These are phyloP conservation scores for Drosophila arawakana DNA, from an alignment of 1,140 invertebrate genomes.

Conservation along the genomic window DNA sequence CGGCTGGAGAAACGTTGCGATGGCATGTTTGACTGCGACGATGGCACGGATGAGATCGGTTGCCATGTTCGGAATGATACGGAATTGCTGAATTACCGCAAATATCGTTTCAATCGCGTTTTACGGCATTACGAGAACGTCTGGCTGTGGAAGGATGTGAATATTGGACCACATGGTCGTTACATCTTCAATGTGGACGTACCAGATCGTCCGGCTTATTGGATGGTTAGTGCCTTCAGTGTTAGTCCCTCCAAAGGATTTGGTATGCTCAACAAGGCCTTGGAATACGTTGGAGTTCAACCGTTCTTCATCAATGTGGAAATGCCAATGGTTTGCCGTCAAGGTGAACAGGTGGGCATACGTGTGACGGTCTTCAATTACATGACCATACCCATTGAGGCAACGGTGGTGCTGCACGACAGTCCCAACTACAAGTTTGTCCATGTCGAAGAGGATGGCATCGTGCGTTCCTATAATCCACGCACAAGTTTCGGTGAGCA, in stretches of 20 bases:
- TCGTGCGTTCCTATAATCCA: slow-evolving; percentile 93
- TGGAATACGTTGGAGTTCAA: slow-evolving; percentile 93
- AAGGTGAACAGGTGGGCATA: slow-evolving; percentile 97
- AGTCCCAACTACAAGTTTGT: slow-evolving; percentile 97
- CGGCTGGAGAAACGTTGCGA: slow-evolving; percentile 91
- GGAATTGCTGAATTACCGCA: slow-evolving; percentile 90
- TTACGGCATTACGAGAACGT: slow-evolving; percentile 96
- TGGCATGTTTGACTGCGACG: slow-evolving; percentile 90
- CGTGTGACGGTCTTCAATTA: slow-evolving; percentile 98
- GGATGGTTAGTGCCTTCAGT: slow-evolving; percentile 96
- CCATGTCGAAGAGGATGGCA: slow-evolving; percentile 95
- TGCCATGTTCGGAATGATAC: slow-evolving; percentile 88
- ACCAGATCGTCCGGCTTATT: slow-evolving; percentile 93
- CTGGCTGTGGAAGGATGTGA: slow-evolving; percentile 97
- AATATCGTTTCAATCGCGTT: slow-evolving; percentile 93
- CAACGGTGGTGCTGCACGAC: slow-evolving; percentile 93
- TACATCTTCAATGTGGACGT: slow-evolving; percentile 94
- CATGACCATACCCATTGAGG: slow-evolving; percentile 92
- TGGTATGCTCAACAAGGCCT: slow-evolving; percentile 91
- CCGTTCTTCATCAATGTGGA: slow-evolving; percentile 98
- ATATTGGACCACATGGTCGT: slow-evolving; percentile 95
- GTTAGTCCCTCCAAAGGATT: slow-evolving; percentile 94
- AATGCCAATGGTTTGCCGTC: slow-evolving; percentile 92
- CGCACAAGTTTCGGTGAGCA: slow-evolving; percentile 95
- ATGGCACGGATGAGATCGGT: slow-evolving; percentile 94